Percentiles rank a stretch among this genome's conserved stretches.
Conservation (phyloP, 2,113 vertebrate species). For the Paramormyrops kingsleyae region DNA sequence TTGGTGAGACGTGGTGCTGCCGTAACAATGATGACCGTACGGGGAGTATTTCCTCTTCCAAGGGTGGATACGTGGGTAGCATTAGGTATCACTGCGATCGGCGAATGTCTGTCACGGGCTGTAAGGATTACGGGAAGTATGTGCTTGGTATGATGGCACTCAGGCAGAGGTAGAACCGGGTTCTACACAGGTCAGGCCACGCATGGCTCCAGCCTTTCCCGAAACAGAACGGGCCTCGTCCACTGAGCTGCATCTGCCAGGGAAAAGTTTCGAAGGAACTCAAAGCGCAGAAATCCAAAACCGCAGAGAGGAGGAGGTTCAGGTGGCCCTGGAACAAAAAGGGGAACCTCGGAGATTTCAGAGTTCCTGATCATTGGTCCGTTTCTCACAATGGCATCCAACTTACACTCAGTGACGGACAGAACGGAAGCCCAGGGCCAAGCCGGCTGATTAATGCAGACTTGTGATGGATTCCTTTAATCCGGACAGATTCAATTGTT, state of each 20-base stretch:
- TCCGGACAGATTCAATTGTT: constrained; percentile 8
- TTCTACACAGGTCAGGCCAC: neutral
- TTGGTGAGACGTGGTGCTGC: neutral
- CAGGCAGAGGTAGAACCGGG: too few relatives aligned
- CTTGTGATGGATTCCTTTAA: neutral
- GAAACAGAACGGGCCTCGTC: neutral
- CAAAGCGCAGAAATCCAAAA: neutral
- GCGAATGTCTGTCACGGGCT: neutral
- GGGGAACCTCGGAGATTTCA: neutral
- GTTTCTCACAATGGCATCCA: constrained; percentile 6
- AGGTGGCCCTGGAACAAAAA: neutral
- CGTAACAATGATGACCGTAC: neutral
- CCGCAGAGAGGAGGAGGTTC: neutral
- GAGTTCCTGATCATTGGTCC: neutral
- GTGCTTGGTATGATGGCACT: neutral
- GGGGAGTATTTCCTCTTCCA: neutral
- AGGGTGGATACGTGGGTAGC: neutral
- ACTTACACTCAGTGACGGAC: neutral
- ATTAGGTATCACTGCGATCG: neutral
- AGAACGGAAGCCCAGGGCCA: neutral
- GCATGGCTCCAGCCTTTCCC: neutral
- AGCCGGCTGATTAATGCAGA: neutral
- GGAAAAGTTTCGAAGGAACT: neutral
- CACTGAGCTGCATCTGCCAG: neutral
- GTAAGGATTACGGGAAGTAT: neutral